Base-by-base conservation (phyloP, 2,888 invertebrate species). In the Acanthococcus lagerstroemiae region DNA sequence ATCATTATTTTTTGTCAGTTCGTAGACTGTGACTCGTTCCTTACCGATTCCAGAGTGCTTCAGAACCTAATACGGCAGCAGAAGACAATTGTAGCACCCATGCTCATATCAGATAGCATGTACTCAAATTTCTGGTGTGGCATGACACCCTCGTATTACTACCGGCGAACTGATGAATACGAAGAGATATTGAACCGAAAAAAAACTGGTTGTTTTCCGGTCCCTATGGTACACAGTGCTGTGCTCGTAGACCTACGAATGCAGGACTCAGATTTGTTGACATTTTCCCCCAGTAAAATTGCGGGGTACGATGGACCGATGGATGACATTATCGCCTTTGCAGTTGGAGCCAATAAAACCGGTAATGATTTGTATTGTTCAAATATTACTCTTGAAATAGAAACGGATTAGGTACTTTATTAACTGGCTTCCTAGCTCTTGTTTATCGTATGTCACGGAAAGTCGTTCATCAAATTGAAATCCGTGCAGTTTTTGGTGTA, bases 51-150 rank as follows among this genome's bases (percentile, higher is more conserved):
- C 0, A 75, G 81, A 15, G 81, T 86, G 0, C 75, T 94, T 0
- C 79, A 80, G 67, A 73, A 78, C 55, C 77, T 94, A 22, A 81
- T 90, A 0, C 73, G 74, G 0, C 84, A 86, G 70, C 79, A 82
- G 44, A 72, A 83, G 15, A 80, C 83, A 3, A 79, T 94, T 9
- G 83, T 86, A 3, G 87, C 93, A 0, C 95, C 96, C 0, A 85
- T 95, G 86, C 78, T 96, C 27, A 80, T 84, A 63, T 90, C 94
- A 0, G 88, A 91, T 68, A 88, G 90, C 15, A 76, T 89, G 44
- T 96, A 95, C 76, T 92, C 93, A 19, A 97, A 97, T 76, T 97
- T 92, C 77, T 97, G 96, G 96, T 89, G 89, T 72, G 95, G 88
- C 3, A 94, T 96, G 90, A 84, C 88, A 0, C 80, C 83, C 0